Percentiles rank a stretch among this genome's conserved stretches.
phyloP scores from a whole-genome alignment of 2,113 vertebrate species.

The Rhinolophus sinicus region DNA sequence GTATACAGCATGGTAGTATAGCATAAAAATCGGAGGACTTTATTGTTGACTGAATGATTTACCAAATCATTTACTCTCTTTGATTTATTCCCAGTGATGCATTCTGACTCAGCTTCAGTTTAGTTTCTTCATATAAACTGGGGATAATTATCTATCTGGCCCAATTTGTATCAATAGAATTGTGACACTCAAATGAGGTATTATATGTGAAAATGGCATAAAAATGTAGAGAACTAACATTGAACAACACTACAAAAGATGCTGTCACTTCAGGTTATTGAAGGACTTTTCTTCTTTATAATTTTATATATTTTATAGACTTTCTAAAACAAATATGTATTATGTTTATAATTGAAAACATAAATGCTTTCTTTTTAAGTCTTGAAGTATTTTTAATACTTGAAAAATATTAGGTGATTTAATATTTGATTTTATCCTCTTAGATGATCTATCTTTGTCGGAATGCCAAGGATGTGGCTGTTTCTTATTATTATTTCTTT shows the following conservation, averaged over 20 bases:
- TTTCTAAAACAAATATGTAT: neutral
- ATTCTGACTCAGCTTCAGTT: neutral
- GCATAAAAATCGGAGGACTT: neutral
- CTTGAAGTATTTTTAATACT: neutral
- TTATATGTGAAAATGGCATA: neutral
- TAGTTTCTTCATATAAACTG: neutral
- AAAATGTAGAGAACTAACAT: neutral
- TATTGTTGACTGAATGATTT: neutral
- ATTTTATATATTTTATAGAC: neutral
- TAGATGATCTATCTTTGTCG: conserved; percentile 70
- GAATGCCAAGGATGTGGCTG: conserved; percentile 87
- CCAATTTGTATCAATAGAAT: neutral
- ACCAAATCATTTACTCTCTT: neutral
- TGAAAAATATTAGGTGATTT: neutral
- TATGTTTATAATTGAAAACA: neutral
- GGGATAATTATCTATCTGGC: neutral
- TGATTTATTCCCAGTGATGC: neutral
- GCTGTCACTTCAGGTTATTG: neutral
- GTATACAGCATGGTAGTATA: neutral
- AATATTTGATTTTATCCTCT: neutral
- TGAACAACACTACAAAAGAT: neutral
- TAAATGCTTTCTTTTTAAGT: neutral
- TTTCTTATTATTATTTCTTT: conserved; percentile 88
- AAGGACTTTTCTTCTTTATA: neutral
- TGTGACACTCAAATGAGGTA: neutral